These are phyloP conservation scores for Euschistus heros DNA, from an alignment of 1,140 invertebrate species.

Conservation along the genomic window DNA sequence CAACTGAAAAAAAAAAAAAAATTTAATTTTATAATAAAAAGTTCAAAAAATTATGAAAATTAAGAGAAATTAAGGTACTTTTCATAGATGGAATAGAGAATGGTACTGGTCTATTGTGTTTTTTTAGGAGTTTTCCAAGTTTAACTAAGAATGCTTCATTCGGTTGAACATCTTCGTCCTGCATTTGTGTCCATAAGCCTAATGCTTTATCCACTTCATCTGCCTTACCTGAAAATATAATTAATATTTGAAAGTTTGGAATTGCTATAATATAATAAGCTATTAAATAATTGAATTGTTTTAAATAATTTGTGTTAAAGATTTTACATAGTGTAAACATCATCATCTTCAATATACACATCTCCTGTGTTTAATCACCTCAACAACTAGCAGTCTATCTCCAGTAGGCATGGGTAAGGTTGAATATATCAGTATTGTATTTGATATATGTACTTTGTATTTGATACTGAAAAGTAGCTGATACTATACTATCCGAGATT, in stretches of 20 bases:
- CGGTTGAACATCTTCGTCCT: slow-evolving; percentile 65
- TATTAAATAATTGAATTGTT: no score
- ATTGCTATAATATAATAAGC: no score
- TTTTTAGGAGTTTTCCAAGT: slow-evolving; percentile 52
- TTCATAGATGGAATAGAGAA: slow-evolving; percentile 37
- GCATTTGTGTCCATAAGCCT: slow-evolving; percentile 64
- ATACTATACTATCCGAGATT: no score
- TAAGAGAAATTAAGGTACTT: not conserved
- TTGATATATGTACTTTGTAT: no score
- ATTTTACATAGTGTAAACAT: no score
- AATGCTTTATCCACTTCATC: slow-evolving; percentile 59
- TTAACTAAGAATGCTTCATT: slow-evolving; percentile 52
- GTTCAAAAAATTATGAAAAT: not conserved
- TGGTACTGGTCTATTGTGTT: slow-evolving; percentile 51
- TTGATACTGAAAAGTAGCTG: no score
- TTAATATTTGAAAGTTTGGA: not conserved
- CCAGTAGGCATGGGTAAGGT: no score
- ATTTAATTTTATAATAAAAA: not conserved
- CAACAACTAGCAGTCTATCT: no score
- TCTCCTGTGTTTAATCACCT: no score
- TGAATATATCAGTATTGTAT: no score
- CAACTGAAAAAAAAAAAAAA: not conserved
- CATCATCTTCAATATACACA: no score
- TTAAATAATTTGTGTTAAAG: no score
- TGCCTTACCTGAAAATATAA: slow-evolving; percentile 29